Conservation (phyloP, 2,797 vertebrate genomes). For the Leptatherina wallacei region DNA sequence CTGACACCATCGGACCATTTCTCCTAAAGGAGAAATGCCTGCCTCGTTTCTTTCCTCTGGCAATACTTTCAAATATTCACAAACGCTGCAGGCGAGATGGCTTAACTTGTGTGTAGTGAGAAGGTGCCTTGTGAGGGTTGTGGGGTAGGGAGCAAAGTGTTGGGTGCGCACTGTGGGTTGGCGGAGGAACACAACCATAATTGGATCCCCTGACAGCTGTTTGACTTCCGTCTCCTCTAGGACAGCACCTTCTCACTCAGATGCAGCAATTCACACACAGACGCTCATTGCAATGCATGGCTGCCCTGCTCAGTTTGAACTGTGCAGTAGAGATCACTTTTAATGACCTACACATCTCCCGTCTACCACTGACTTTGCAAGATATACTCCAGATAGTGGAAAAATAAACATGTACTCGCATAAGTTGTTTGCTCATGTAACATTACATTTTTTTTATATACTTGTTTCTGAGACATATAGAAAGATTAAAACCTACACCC, state of each 20-base stretch:
- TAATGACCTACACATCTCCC: constrained; percentile 44
- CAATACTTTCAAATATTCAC: constrained; percentile 77
- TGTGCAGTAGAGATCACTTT: constrained; percentile 44
- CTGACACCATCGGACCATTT: constrained; percentile 29
- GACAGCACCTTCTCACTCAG: constrained; percentile 39
- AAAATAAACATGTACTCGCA: not conserved
- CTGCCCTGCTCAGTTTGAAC: constrained; percentile 38
- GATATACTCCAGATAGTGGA: not conserved
- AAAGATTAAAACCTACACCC: too few relatives aligned
- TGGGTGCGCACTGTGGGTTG: constrained; percentile 31
- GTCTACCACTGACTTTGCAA: constrained; percentile 19
- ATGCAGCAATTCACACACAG: constrained; percentile 44
- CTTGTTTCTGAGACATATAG: too few relatives aligned
- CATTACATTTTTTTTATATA: too few relatives aligned
- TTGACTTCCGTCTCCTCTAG: constrained; percentile 51
- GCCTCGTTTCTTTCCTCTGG: constrained; percentile 59
- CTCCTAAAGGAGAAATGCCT: constrained; percentile 63
- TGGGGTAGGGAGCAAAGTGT: constrained; percentile 27
- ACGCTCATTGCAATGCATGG: constrained; percentile 49
- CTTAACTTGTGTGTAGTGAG: constrained; percentile 58
- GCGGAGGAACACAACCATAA: constrained; percentile 66
- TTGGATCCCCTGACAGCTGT: constrained; percentile 73
- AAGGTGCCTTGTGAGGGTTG: constrained; percentile 26
- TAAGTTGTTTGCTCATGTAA: not conserved
- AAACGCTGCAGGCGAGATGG: constrained; percentile 69